A percentile compares a stretch with the other conserved stretches of the same genome.
phyloP scores from a whole-genome alignment of 2,113 vertebrate species.

The Psammodynastes pulverulentus region DNA sequence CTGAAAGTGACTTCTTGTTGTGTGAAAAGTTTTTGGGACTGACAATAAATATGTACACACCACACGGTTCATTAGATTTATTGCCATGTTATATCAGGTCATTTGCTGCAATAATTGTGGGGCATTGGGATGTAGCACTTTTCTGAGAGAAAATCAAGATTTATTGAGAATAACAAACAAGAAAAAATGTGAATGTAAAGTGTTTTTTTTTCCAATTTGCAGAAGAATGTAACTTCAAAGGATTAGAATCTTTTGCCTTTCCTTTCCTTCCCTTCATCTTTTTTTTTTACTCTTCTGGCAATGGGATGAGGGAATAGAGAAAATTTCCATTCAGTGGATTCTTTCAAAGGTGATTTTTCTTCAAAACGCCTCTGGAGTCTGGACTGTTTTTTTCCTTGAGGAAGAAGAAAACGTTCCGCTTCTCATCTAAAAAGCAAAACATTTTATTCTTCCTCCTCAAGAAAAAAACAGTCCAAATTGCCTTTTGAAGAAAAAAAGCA shows the following conservation, averaged over 20 bases:
- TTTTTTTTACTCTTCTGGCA: not conserved
- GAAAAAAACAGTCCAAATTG: too few species aligned
- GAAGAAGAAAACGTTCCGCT: not conserved
- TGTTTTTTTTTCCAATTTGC: not conserved
- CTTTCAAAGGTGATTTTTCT: not conserved
- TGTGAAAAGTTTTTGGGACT: not conserved
- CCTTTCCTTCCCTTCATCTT: not conserved
- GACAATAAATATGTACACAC: not conserved
- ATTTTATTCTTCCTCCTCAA: too few species aligned
- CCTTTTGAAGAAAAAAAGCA: too few species aligned
- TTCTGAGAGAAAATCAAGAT: not conserved
- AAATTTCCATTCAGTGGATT: not conserved
- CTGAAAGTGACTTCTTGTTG: not conserved
- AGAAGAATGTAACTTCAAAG: not conserved
- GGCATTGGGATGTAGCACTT: not conserved
- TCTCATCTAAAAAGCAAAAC: too few species aligned
- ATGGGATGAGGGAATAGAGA: not conserved
- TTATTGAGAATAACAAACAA: not conserved
- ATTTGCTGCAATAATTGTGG: not conserved
- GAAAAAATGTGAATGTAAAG: not conserved
- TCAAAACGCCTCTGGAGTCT: not conserved
- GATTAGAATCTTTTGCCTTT: not conserved
- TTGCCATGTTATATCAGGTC: not conserved
- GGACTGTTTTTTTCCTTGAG: not conserved
- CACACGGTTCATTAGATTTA: not conserved